A percentile compares a stretch with the other conserved stretches of the same genome.
Evolutionary conservation across 2,888 invertebrate species (phyloP).

Genomic region (Thymelicus sylvestris): DNA sequence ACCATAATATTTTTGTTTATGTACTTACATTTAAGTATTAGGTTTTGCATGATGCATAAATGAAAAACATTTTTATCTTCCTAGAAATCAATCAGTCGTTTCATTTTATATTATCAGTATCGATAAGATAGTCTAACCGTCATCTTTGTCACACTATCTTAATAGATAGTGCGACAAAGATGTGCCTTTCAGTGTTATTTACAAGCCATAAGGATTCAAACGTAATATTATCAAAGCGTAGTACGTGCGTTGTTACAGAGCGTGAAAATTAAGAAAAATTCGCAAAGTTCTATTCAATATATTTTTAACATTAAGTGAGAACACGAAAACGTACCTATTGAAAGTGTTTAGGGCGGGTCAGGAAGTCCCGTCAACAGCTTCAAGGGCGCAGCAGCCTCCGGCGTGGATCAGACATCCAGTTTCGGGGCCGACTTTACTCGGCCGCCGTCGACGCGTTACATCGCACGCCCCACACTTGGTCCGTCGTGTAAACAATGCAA

Average conservation of each 20-base stretch:
- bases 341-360: slow-evolving; percentile 40
- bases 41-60: slow-evolving; percentile 10
- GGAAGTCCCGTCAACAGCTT: slow-evolving; percentile 47
- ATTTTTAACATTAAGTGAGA: background rate
- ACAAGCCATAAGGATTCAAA: slow-evolving; percentile 23
- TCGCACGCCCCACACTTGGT: slow-evolving; percentile 56
- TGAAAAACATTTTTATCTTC: slow-evolving; percentile 49
- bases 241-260: background rate
- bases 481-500: slow-evolving; percentile 62
- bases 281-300: background rate
- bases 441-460: slow-evolving; percentile 59
- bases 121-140: slow-evolving; percentile 57
- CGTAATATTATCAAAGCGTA: background rate
- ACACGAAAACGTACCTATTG: background rate
- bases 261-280: background rate
- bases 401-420: slow-evolving; percentile 46
- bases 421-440: slow-evolving; percentile 52
- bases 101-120: slow-evolving; percentile 55
- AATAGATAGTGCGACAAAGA: background rate
- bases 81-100: slow-evolving; percentile 61
- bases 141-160: slow-evolving; percentile 57
- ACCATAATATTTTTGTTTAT: slow-evolving; percentile 11
- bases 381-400: slow-evolving; percentile 76
- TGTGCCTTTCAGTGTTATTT: slow-evolving; percentile 39
- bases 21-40: background rate